A percentile compares a stretch with the other conserved stretches of the same genome.
phyloP scores from a whole-genome alignment of 2,113 vertebrate genomes.

The Barbus barbus region DNA sequence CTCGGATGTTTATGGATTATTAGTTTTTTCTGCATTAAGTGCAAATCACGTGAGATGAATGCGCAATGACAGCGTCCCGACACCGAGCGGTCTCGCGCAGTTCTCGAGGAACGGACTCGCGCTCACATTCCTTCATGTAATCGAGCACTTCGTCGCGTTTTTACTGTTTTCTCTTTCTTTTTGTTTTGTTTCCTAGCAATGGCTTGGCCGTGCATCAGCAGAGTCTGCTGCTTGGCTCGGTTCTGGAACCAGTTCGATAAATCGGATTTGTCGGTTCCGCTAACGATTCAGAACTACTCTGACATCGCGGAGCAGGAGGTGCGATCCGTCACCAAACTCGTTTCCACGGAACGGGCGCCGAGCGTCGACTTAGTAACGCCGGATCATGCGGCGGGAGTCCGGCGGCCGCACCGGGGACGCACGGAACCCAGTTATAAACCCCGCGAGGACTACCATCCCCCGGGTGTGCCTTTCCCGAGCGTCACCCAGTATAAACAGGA shows the following conservation, averaged over 20 bases:
- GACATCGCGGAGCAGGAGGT: constrained; percentile 80
- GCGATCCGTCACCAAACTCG: constrained; percentile 69
- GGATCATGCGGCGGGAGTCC: constrained; percentile 62
- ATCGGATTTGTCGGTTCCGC: constrained; percentile 89
- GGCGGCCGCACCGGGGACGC: constrained; percentile 65
- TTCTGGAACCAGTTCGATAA: constrained; percentile 94
- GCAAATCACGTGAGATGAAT: constrained; percentile 71
- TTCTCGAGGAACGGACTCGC: constrained; percentile 49
- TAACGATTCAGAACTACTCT: constrained; percentile 88
- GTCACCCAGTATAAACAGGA: constrained; percentile 90
- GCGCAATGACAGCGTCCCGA: constrained; percentile 64
- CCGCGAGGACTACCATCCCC: constrained; percentile 72
- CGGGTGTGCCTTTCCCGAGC: constrained; percentile 74
- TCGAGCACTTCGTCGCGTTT: constrained; percentile 11
- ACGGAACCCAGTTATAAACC: constrained; percentile 70
- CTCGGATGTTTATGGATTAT: constrained; percentile 7
- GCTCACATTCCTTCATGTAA: constrained; percentile 65
- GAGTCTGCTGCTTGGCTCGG: constrained; percentile 91
- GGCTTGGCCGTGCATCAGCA: constrained; percentile 96
- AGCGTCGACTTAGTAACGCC: constrained; percentile 54
- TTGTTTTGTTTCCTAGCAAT: constrained; percentile 62
- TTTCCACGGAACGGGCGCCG: constrained; percentile 56
- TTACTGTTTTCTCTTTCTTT: constrained; percentile 6
- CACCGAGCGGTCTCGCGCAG: constrained; percentile 32
- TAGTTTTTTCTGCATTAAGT: constrained; percentile 67